Evolutionary conservation across 2,888 invertebrate species (phyloP).

Genomic region (Creontiades dilutus): DNA sequence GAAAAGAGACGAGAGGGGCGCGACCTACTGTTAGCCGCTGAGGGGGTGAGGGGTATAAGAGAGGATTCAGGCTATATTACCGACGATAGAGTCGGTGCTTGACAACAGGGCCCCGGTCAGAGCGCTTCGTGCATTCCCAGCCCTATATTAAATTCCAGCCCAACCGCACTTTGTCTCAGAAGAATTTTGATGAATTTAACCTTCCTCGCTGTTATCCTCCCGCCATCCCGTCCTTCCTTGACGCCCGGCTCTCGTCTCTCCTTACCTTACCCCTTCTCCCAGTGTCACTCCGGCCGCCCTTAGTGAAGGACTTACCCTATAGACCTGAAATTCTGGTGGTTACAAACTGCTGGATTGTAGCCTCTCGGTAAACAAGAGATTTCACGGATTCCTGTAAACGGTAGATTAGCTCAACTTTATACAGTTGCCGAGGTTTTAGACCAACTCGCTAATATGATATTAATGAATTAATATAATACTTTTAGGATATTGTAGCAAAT

Average conservation of each 20-base stretch:
- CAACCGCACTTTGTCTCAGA: constrained; percentile 74
- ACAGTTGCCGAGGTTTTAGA: too few species aligned
- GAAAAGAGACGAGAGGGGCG: not conserved
- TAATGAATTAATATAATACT: too few species aligned
- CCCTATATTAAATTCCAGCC: constrained; percentile 73
- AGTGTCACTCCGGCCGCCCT: not conserved
- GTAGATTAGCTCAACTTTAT: not conserved
- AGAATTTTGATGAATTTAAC: constrained; percentile 74
- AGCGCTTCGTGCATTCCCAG: constrained; percentile 76
- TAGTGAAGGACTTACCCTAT: not conserved
- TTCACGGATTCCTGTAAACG: not conserved
- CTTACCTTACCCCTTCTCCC: constrained; percentile 2
- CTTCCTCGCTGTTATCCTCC: constrained; percentile 36
- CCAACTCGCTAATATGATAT: too few species aligned
- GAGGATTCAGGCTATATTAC: constrained; percentile 66
- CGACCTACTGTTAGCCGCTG: constrained; percentile 5
- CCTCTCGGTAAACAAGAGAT: constrained; percentile 7
- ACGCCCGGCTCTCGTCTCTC: constrained; percentile 20
- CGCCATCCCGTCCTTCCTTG: not conserved
- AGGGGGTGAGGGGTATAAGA: constrained; percentile 17
- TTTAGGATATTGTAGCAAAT: too few species aligned
- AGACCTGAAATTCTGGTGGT: constrained; percentile 60
- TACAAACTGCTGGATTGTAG: constrained; percentile 15
- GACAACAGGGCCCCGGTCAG: constrained; percentile 75
- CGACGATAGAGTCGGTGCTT: constrained; percentile 68